A percentile compares a stretch with the other conserved stretches of the same genome.
Evolutionary conservation across 2,113 vertebrate genomes (phyloP).

Genomic region (Datnioides undecimradiatus): DNA sequence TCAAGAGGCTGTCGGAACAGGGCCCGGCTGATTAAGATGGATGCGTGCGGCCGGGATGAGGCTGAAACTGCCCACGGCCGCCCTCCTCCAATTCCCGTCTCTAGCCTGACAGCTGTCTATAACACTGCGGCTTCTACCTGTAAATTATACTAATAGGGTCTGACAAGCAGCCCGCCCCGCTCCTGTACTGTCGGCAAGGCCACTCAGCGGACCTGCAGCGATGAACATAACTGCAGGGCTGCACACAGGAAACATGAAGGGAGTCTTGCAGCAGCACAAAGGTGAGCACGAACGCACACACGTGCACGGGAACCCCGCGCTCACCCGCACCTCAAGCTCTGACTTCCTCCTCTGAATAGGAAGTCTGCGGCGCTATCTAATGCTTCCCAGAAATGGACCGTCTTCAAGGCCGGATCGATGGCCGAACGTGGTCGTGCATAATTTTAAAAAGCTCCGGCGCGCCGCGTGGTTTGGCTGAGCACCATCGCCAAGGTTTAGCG

Average conservation of each 20-base stretch:
- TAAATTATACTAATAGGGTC: constrained; percentile 68
- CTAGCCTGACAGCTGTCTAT: constrained; percentile 77
- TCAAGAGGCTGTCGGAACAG: constrained; percentile 60
- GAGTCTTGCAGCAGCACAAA: constrained; percentile 9
- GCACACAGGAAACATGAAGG: not conserved
- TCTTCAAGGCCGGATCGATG: constrained; percentile 73
- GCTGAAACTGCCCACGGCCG: constrained; percentile 51
- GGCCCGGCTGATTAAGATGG: constrained; percentile 71
- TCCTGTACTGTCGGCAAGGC: constrained; percentile 37
- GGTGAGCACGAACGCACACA: constrained; percentile 15
- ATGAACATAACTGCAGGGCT: constrained; percentile 33
- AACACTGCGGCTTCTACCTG: constrained; percentile 69
- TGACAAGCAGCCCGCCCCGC: constrained; percentile 60
- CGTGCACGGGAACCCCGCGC: not conserved
- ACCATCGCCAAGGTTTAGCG: constrained; percentile 58
- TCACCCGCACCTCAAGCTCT: constrained; percentile 26
- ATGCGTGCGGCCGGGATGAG: constrained; percentile 57
- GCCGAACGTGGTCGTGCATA: constrained; percentile 49
- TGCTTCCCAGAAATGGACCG: constrained; percentile 51
- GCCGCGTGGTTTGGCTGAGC: constrained; percentile 41
- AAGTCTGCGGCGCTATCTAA: constrained; percentile 37
- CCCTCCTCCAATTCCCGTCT: constrained; percentile 51
- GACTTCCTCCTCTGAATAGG: constrained; percentile 55
- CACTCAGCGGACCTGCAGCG: constrained; percentile 20
- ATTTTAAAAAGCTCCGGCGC: constrained; percentile 36